phyloP scores from a whole-genome alignment of 2,113 vertebrate species.

The Osmerus mordax region DNA sequence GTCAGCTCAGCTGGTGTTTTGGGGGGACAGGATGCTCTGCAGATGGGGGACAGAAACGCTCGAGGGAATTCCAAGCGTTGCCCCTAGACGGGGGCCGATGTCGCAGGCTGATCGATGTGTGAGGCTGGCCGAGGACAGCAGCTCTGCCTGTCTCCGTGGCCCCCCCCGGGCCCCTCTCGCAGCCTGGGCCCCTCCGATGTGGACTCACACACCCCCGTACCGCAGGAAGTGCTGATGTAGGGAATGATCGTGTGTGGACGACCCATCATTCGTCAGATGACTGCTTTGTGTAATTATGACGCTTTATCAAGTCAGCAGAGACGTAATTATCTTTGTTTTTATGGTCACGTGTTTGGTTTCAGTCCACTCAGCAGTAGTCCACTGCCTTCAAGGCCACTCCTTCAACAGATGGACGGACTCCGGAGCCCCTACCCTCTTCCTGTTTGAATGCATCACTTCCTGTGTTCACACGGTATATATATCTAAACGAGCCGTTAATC shows the following conservation, averaged over 20 bases:
- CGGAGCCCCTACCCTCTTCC: neutral
- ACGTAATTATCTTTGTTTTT: conserved; percentile 40
- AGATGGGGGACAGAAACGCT: conserved; percentile 4
- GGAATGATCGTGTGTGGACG: conserved; percentile 26
- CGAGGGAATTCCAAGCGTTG: conserved; percentile 9
- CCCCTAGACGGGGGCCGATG: conserved; percentile 6
- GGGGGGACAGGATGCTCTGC: neutral
- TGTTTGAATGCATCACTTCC: conserved; percentile 6
- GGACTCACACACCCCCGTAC: conserved; percentile 15
- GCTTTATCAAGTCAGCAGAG: conserved; percentile 37
- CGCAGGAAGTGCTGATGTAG: conserved; percentile 36
- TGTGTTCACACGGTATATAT: neutral
- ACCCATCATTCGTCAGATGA: conserved; percentile 8
- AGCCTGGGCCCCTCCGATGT: neutral
- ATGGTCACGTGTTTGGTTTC: conserved; percentile 12
- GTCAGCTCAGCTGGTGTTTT: conserved; percentile 17
- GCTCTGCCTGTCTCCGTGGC: neutral
- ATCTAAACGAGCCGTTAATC: conserved; percentile 7
- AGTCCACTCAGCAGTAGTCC: conserved; percentile 35
- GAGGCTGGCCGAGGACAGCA: conserved; percentile 8
- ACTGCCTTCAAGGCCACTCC: conserved; percentile 11
- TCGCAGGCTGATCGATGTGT: conserved; percentile 25
- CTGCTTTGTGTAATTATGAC: conserved; percentile 41
- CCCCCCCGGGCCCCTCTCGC: neutral
- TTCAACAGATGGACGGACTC: neutral